Evolutionary conservation across 1,140 invertebrate genomes (phyloP).

Genomic region (Metaphire vulgaris): DNA sequence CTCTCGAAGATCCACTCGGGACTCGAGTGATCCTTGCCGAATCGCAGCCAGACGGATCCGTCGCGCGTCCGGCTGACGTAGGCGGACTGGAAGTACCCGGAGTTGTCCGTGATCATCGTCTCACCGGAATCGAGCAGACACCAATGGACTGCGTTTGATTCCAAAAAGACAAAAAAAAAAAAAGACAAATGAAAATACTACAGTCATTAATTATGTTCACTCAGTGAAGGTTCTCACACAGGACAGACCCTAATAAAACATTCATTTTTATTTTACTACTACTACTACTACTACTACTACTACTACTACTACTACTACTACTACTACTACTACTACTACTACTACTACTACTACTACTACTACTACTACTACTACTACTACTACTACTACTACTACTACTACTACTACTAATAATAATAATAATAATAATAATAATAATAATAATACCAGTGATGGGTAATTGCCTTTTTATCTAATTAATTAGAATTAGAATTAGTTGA

Average conservation of each 20-base stretch:
- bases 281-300: neutral
- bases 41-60: conserved; percentile 26
- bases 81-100: conserved; percentile 17
- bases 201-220: neutral
- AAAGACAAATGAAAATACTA: neutral
- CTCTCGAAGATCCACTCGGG: conserved; percentile 6
- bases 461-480: no score
- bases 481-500: no score
- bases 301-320: neutral
- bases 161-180: no score
- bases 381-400: no score
- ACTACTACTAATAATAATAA: no score
- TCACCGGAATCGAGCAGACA: conserved; percentile 28
- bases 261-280: neutral
- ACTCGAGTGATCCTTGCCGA: conserved; percentile 9
- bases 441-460: no score
- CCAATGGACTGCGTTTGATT: conserved; percentile 18
- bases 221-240: no score
- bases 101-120: conserved; percentile 19
- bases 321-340: neutral
- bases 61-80: conserved; percentile 28
- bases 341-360: no score
- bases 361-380: no score
- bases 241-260: no score
- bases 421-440: no score